A percentile compares a stretch with the other conserved stretches of the same genome.
phyloP scores from a whole-genome alignment of 2,797 vertebrate species.

The Coregonus ussuriensis region DNA sequence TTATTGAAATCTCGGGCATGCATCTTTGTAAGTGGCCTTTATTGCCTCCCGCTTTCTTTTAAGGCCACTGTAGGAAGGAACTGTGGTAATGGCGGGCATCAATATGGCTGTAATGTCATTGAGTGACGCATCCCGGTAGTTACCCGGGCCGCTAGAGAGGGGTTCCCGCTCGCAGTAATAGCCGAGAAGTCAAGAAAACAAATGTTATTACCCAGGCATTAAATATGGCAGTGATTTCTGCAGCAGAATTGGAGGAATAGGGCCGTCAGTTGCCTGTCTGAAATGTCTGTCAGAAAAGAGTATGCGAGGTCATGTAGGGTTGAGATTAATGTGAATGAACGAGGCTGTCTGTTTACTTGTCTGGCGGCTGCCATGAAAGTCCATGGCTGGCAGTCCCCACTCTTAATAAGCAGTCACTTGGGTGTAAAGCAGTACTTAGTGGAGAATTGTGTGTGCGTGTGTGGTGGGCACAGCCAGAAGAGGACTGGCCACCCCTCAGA shows the following conservation, averaged over 20 bases:
- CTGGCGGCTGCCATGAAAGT: neutral
- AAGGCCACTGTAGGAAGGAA: conserved; percentile 64
- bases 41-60: conserved; percentile 64
- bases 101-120: conserved; percentile 81
- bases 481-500: no score
- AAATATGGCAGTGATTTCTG: conserved; percentile 71
- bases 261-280: conserved; percentile 58
- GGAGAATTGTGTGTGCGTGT: neutral
- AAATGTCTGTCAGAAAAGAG: conserved; percentile 41
- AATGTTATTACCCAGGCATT: conserved; percentile 69
- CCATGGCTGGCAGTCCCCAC: neutral
- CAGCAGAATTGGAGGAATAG: conserved; percentile 55
- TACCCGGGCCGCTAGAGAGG: conserved; percentile 64
- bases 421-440: neutral
- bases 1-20: conserved; percentile 77
- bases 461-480: neutral
- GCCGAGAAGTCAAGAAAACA: conserved; percentile 71
- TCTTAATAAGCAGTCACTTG: neutral
- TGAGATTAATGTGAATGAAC: conserved; percentile 7
- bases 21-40: conserved; percentile 75
- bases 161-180: conserved; percentile 69
- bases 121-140: conserved; percentile 75
- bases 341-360: conserved; percentile 14
- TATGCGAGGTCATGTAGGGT: conserved; percentile 6
- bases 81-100: conserved; percentile 78